A percentile compares a stretch with the other conserved stretches of the same genome.
Evolutionary conservation across 2,113 vertebrate species (phyloP).

Genomic region (Desmodus rotundus): DNA sequence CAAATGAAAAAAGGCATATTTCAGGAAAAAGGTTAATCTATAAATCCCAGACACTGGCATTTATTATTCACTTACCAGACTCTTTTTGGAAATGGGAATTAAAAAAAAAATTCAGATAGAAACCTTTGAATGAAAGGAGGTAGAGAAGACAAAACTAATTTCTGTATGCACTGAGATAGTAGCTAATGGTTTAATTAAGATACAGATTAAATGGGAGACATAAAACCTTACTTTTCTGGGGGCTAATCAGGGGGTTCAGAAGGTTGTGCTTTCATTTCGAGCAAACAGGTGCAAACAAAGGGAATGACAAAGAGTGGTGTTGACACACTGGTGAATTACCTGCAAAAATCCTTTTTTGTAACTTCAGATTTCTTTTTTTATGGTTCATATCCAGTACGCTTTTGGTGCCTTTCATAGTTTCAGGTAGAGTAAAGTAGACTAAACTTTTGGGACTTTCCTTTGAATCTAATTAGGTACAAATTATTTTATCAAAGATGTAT

Average conservation of each 20-base stretch:
- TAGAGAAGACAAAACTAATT: conserved; percentile 63
- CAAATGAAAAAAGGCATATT: not conserved
- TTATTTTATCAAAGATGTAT: not conserved
- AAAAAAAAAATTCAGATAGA: conserved; percentile 43
- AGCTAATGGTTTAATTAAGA: conserved; percentile 78
- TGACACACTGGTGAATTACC: not conserved
- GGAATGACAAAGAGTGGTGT: not conserved
- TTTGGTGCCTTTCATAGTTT: not conserved
- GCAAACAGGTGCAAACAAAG: conserved; percentile 34
- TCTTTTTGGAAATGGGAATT: not conserved
- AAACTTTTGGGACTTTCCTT: not conserved
- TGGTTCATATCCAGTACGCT: not conserved
- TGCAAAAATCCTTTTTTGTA: not conserved
- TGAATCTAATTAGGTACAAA: not conserved
- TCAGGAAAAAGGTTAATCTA: conserved; percentile 40
- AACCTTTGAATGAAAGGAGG: conserved; percentile 59
- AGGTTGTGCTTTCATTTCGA: conserved; percentile 55
- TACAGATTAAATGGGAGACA: conserved; percentile 76
- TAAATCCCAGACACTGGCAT: conserved; percentile 22
- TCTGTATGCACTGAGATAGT: conserved; percentile 46
- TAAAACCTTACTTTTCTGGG: conserved; percentile 48
- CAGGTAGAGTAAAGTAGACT: not conserved
- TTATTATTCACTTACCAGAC: conserved; percentile 44
- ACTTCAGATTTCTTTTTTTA: not conserved
- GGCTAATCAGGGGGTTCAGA: conserved; percentile 49